These are phyloP conservation scores for Xylota segnis DNA, from an alignment of 2,888 invertebrate genomes.

Conservation along the genomic window DNA sequence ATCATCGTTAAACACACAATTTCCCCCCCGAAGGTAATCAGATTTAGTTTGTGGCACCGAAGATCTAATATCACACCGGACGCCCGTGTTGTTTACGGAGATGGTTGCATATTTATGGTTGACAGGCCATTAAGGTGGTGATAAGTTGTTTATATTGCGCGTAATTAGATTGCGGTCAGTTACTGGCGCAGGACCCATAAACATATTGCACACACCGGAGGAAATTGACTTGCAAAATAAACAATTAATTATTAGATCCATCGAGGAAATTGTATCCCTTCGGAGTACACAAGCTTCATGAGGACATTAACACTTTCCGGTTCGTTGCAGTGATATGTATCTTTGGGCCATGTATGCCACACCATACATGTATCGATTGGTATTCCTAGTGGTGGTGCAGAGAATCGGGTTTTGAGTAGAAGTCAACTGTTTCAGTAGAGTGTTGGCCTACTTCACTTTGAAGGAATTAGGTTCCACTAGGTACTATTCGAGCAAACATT, in stretches of 20 bases:
- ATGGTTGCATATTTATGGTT: conserved; percentile 69
- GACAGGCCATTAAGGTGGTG: conserved; percentile 72
- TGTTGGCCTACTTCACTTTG: too few species aligned
- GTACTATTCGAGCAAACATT: too few species aligned
- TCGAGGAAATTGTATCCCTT: conserved; percentile 36
- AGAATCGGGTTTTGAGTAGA: neutral
- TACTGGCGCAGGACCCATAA: conserved; percentile 21
- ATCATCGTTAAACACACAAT: conserved; percentile 47
- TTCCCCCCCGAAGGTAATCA: conserved; percentile 58
- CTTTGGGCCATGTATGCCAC: neutral
- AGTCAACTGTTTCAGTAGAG: too few species aligned
- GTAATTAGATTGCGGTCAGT: conserved; percentile 71
- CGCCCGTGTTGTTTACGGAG: conserved; percentile 58
- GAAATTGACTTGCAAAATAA: conserved; percentile 71
- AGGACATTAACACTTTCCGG: neutral
- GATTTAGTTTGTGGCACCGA: conserved; percentile 47
- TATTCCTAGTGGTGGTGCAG: neutral
- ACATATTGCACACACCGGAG: conserved; percentile 50
- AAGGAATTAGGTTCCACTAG: too few species aligned
- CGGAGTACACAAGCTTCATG: neutral
- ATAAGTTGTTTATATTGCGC: conserved; percentile 73
- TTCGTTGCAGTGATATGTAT: neutral
- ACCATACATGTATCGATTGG: too few species aligned
- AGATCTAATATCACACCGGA: conserved; percentile 43
- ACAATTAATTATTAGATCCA: conserved; percentile 67